Base-by-base conservation (phyloP, 1,140 invertebrate species). In the Drosophila navojoa region DNA sequence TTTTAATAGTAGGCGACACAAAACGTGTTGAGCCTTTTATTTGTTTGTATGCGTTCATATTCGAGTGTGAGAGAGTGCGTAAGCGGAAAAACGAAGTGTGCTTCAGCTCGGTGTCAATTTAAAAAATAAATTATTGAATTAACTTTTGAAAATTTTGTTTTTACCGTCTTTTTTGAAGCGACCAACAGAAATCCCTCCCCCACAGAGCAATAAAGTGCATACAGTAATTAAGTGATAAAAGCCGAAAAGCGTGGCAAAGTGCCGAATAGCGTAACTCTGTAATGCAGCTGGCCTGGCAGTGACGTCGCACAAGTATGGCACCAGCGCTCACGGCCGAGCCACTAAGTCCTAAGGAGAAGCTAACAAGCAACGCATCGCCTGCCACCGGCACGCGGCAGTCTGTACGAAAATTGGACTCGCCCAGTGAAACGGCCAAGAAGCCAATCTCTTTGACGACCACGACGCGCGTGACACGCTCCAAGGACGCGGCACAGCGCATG, bases 241-340 rank as follows among this genome's bases (percentile, higher is more conserved):
- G 10, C 25, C 9, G 29, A 22, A 35, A 45, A 47, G 19, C 6
- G 60, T 64, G 69, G 38, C 27, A 45, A 52, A 55, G 19, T 22
- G 50, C 11, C 38, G 5, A 13, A 19, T 25, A 19, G 53, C 13
- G 13, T 16, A 40, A 57, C 53, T 50, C 53, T 40, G 61, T 59
- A 71, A 68, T 75, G 76, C 71, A 78, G 76, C 57, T 67, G 45
- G 54, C 22, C 47, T 68, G 63, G 75, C 66, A 82, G 35, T 71
- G 71, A 60, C 60, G 40, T 15, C 42, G 32, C 42, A 50, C n/a
- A 67, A 92, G 69, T 68, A 94, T 94, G 93, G 94, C 94, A 92
- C 94, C 93, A 91, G 93, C 94, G 91, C 93, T 94, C 70, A 92
- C 93, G 45, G 92, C 93, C 40, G 92, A 93, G 90, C 92, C 93